These are phyloP conservation scores for Oreochromis mossambicus DNA, from an alignment of 2,797 vertebrate species.

Conservation along the genomic window DNA sequence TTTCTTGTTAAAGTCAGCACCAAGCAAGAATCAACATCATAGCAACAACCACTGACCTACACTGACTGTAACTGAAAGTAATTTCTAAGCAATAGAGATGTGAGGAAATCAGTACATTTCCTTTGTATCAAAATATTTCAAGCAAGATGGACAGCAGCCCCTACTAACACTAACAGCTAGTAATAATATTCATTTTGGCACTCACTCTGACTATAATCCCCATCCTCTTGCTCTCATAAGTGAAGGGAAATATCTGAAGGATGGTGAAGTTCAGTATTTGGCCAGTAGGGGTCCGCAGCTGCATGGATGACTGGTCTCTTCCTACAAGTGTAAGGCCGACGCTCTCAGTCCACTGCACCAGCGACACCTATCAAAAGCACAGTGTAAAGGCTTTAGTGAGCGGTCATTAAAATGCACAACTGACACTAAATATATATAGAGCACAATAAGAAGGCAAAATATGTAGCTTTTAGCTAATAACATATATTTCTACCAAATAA, in stretches of 20 bases:
- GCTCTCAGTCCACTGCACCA: constrained; percentile 98
- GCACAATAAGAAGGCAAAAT: background rate
- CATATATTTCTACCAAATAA: background rate
- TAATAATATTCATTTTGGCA: background rate
- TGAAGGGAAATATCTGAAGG: constrained; percentile 97
- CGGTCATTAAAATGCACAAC: background rate
- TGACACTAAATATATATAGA: background rate
- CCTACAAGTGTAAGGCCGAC: constrained; percentile 94
- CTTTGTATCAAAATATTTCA: background rate
- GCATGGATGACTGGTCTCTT: constrained; percentile 94
- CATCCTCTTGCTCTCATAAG: constrained; percentile 99
- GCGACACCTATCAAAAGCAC: constrained; percentile 84
- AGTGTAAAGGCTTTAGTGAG: background rate
- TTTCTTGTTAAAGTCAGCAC: background rate
- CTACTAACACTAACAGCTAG: background rate
- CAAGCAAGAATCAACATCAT: background rate
- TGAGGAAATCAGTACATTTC: background rate
- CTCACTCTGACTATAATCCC: constrained; percentile 94
- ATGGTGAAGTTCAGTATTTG: constrained; percentile 99
- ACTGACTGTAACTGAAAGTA: background rate
- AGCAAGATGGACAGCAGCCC: background rate
- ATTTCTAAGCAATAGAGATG: background rate
- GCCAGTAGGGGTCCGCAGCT: constrained; percentile 97
- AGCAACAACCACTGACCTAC: background rate
- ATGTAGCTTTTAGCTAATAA: background rate